Percentiles rank a stretch among this genome's conserved stretches.
Evolutionary conservation across 2,797 vertebrate species (phyloP).

Genomic region (Rhinatrema bivittatum): DNA sequence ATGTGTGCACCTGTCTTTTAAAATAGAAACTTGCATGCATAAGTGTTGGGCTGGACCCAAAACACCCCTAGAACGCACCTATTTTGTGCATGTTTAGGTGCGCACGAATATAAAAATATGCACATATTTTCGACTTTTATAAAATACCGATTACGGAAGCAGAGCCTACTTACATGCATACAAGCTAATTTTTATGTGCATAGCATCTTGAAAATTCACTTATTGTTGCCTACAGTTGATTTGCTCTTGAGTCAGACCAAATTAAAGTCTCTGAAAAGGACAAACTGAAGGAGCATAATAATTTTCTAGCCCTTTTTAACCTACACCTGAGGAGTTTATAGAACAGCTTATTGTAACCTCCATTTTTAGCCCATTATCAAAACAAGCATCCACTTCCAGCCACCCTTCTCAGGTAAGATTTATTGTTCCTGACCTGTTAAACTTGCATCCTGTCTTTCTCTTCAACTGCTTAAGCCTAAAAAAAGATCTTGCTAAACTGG

Average conservation of each 20-base stretch:
- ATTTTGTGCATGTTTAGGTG: too few species aligned
- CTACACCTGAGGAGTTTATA: constrained; percentile 20
- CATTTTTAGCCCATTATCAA: constrained; percentile 19
- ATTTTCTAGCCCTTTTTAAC: constrained; percentile 23
- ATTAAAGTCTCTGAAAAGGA: constrained; percentile 26
- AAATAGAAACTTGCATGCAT: too few species aligned
- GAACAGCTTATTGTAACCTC: constrained; percentile 10
- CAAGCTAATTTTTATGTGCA: too few species aligned
- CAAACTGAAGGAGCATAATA: constrained; percentile 18
- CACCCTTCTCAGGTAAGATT: constrained; percentile 1
- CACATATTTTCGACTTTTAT: too few species aligned
- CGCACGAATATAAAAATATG: too few species aligned
- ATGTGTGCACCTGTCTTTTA: too few species aligned
- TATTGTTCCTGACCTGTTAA: not conserved
- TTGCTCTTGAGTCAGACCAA: constrained; percentile 44
- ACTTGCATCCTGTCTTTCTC: not conserved
- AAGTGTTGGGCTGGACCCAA: too few species aligned
- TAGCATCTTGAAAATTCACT: too few species aligned
- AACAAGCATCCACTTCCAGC: not conserved
- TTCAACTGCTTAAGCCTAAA: not conserved
- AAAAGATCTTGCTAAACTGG: not conserved
- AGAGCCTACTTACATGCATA: too few species aligned
- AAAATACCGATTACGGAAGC: too few species aligned
- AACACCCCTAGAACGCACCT: too few species aligned
- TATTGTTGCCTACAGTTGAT: too few species aligned